phyloP scores from a whole-genome alignment of 2,888 invertebrate species.

The Diachrysia chrysitis region DNA sequence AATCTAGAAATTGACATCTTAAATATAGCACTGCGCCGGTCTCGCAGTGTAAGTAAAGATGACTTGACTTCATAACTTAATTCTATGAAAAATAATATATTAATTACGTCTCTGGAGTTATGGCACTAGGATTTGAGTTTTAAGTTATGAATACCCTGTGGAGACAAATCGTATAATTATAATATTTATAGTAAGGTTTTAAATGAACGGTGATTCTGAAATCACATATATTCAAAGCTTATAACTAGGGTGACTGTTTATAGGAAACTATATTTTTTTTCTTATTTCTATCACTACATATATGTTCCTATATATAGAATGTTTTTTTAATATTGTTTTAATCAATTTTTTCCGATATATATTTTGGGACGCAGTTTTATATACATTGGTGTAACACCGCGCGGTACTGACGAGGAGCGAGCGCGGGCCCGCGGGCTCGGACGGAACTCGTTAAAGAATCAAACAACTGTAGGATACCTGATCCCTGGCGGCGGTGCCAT shows the following conservation, averaged over 20 bases:
- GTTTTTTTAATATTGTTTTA: slow-evolving; percentile 60
- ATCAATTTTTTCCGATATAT: slow-evolving; percentile 63
- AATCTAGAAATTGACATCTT: slow-evolving; percentile 29
- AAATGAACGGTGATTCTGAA: slow-evolving; percentile 45
- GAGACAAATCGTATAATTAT: slow-evolving; percentile 7
- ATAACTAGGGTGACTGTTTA: slow-evolving; percentile 62
- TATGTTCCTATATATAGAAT: slow-evolving; percentile 69
- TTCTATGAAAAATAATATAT: slow-evolving; percentile 41
- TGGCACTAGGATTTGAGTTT: slow-evolving; percentile 24
- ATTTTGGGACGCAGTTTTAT: slow-evolving; percentile 63
- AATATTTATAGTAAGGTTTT: slow-evolving; percentile 18
- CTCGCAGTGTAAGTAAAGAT: slow-evolving; percentile 14
- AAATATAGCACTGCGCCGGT: background rate
- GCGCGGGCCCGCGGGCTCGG: slow-evolving; percentile 3
- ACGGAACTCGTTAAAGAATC: slow-evolving; percentile 6
- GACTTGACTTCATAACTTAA: slow-evolving; percentile 41
- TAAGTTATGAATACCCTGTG: slow-evolving; percentile 8
- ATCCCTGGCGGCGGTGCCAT: slow-evolving; percentile 16
- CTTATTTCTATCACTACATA: slow-evolving; percentile 61
- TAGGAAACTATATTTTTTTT: slow-evolving; percentile 57
- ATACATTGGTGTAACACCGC: slow-evolving; percentile 53
- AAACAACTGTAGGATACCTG: slow-evolving; percentile 10
- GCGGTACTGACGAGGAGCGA: slow-evolving; percentile 43
- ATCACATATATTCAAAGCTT: slow-evolving; percentile 59
- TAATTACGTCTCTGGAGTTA: slow-evolving; percentile 37